phyloP scores from a whole-genome alignment of 1,140 invertebrate genomes.

The Agrypnia vestita region DNA sequence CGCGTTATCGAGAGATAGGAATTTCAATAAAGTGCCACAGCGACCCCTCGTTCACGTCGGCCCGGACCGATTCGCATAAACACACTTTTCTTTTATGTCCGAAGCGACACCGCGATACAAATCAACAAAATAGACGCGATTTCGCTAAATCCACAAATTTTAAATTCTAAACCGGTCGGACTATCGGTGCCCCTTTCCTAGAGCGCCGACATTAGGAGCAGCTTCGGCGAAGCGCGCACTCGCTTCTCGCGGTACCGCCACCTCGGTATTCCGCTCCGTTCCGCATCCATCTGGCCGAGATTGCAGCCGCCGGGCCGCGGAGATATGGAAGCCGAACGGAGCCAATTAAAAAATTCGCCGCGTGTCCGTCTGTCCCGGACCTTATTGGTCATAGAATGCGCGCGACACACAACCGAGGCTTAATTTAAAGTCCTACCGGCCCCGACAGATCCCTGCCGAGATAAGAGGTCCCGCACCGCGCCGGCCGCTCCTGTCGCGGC shows the following conservation, averaged over 20 bases:
- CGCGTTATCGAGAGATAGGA: constrained; percentile 51
- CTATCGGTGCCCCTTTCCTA: no score
- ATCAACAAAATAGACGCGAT: neutral
- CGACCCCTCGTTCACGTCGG: constrained; percentile 42
- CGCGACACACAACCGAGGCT: constrained; percentile 43
- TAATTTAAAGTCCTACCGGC: constrained; percentile 43
- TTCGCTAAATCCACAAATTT: no score
- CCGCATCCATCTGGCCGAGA: constrained; percentile 26
- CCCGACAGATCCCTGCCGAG: constrained; percentile 41
- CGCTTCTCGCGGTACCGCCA: neutral
- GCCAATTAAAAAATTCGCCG: constrained; percentile 57
- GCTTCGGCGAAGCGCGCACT: no score
- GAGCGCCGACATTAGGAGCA: no score
- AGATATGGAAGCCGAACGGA: constrained; percentile 47
- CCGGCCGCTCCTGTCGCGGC: neutral
- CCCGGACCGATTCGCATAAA: constrained; percentile 42
- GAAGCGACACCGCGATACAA: constrained; percentile 27
- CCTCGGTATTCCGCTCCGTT: neutral
- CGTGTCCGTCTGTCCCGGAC: constrained; percentile 16
- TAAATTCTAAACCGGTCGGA: no score
- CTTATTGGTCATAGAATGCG: constrained; percentile 52
- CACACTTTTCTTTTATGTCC: constrained; percentile 31
- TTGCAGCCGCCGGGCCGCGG: neutral
- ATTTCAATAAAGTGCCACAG: constrained; percentile 50
- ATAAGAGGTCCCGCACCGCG: constrained; percentile 21